Conservation (phyloP, 2,888 invertebrate genomes). For the Trimorus sp. region DNA sequence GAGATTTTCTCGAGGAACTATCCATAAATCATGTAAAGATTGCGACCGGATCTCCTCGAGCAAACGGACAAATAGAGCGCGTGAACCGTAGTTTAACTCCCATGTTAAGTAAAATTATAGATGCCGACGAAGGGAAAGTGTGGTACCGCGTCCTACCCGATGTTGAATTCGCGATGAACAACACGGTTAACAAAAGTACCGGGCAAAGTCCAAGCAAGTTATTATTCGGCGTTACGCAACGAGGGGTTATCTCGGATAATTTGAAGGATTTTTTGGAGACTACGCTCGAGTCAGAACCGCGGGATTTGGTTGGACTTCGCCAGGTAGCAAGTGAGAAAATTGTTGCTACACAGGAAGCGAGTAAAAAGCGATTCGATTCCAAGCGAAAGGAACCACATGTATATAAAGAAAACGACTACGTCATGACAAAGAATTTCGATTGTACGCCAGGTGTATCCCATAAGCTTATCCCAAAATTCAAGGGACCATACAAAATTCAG, state of each 20-base stretch:
- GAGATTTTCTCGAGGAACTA: conserved; percentile 44
- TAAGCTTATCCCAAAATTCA: too few species aligned
- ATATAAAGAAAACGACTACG: too few species aligned
- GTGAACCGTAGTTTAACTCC: conserved; percentile 47
- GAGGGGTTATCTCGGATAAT: conserved; percentile 51
- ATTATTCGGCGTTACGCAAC: conserved; percentile 72
- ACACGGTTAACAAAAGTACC: conserved; percentile 55
- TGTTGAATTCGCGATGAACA: conserved; percentile 62
- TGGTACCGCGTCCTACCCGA: conserved; percentile 50
- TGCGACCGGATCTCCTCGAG: conserved; percentile 61
- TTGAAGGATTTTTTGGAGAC: conserved; percentile 48
- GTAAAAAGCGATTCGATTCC: too few species aligned
- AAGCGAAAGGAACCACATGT: too few species aligned
- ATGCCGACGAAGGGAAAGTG: conserved; percentile 21
- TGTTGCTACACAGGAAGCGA: conserved; percentile 41
- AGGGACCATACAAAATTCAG: too few species aligned
- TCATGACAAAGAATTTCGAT: too few species aligned
- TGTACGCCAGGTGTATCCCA: too few species aligned
- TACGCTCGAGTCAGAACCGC: not conserved
- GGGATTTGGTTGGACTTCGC: conserved; percentile 26
- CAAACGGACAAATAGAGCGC: conserved; percentile 67
- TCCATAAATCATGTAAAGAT: conserved; percentile 47
- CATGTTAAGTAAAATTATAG: conserved; percentile 44
- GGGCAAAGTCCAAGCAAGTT: conserved; percentile 69
- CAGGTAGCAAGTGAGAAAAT: conserved; percentile 50